Percentiles rank a stretch among this genome's conserved stretches.
phyloP scores from a whole-genome alignment of 2,113 vertebrate genomes.

The Sinosuthora webbiana region DNA sequence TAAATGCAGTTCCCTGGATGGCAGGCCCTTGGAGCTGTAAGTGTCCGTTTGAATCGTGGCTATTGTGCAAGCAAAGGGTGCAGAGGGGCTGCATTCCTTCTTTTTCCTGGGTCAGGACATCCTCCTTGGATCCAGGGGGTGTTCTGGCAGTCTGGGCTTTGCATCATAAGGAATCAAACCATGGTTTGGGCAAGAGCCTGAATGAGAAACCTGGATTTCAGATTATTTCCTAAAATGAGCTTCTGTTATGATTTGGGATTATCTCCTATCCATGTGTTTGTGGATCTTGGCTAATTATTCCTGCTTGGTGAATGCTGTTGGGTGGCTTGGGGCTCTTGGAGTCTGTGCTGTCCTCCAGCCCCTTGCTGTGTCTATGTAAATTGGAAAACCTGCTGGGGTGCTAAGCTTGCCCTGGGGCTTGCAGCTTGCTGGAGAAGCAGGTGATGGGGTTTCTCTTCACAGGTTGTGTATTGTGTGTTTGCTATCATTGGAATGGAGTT shows the following conservation, averaged over 20 bases:
- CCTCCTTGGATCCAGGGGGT: background rate
- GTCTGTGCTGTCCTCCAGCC: background rate
- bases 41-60: background rate
- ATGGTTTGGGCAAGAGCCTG: background rate
- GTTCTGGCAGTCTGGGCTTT: background rate
- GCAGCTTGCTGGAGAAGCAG: background rate
- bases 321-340: background rate
- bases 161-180: background rate
- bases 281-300: background rate
- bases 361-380: background rate
- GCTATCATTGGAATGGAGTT: constrained; percentile 92
- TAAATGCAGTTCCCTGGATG: background rate
- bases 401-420: background rate
- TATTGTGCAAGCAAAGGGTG: background rate
- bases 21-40: background rate
- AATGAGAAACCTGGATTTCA: background rate
- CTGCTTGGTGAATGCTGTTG: background rate
- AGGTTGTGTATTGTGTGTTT: constrained; percentile 92
- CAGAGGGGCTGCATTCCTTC: background rate
- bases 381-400: background rate
- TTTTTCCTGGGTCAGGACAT: background rate
- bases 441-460: background rate
- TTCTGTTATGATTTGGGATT: background rate
- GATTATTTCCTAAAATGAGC: background rate
- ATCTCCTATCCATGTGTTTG: background rate